These are phyloP conservation scores for Phacellophora camtschatica DNA, from an alignment of 30 jellyfish, hydroid and myxozoan species.

Conservation along the genomic window DNA sequence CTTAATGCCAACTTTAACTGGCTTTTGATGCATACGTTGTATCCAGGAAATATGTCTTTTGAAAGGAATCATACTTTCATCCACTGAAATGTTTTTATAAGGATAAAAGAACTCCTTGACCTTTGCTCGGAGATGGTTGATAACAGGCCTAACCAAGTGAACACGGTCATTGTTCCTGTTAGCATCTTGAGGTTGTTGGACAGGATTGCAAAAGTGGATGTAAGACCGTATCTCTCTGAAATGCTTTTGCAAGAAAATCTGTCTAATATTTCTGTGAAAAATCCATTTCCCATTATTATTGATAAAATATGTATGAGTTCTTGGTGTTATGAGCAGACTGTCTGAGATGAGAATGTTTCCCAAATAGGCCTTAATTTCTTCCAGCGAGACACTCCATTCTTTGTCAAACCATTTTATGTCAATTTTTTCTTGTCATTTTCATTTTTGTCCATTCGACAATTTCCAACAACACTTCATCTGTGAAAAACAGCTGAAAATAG, in stretches of 20 bases:
- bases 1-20: neutral
- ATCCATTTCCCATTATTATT: neutral
- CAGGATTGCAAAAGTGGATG: neutral
- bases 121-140: neutral
- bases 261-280: neutral
- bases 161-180: neutral
- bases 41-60: neutral
- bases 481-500: neutral
- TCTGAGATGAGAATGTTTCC: neutral
- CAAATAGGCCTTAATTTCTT: neutral
- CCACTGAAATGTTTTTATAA: neutral
- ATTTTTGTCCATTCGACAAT: neutral
- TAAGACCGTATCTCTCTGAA: constrained; percentile 20
- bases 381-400: neutral
- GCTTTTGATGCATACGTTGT: neutral
- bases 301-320: neutral
- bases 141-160: neutral
- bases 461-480: neutral
- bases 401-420: too few species aligned
- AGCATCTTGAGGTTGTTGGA: too few species aligned
- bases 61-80: neutral
- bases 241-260: neutral
- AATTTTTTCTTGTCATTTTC: too few species aligned
- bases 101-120: neutral
- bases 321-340: neutral